Evolutionary conservation across 2,797 vertebrate genomes (phyloP).

Genomic region (Pelodytes ibericus): DNA sequence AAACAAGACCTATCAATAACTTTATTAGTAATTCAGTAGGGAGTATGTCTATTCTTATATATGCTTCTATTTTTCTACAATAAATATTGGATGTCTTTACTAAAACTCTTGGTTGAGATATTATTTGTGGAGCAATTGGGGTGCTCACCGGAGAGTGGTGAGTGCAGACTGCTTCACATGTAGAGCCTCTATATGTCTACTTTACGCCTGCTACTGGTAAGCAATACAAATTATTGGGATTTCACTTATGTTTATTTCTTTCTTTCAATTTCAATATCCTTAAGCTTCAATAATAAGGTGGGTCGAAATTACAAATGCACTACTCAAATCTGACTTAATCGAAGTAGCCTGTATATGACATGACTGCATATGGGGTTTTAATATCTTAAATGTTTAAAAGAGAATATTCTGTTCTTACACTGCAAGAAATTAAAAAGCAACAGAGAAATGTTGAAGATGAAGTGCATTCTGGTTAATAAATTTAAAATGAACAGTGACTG

Average conservation of each 20-base stretch:
- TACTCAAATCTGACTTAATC: constrained; percentile 64
- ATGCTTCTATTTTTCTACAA: no score
- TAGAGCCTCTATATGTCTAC: no score
- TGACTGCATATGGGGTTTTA: constrained; percentile 64
- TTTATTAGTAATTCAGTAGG: no score
- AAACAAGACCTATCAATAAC: no score
- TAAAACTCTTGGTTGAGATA: no score
- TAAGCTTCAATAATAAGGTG: constrained; percentile 56
- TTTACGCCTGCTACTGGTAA: no score
- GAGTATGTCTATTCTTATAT: no score
- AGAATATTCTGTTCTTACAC: constrained; percentile 81
- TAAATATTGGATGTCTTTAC: no score
- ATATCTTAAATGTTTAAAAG: constrained; percentile 78
- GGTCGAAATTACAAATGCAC: constrained; percentile 68
- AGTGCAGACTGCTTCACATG: no score
- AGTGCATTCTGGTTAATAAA: constrained; percentile 84
- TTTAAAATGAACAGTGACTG: constrained; percentile 84
- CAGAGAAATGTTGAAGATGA: constrained; percentile 84
- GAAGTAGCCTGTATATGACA: constrained; percentile 60
- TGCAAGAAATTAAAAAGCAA: constrained; percentile 83
- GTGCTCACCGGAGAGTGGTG: no score
- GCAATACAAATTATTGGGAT: background rate
- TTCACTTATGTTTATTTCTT: background rate
- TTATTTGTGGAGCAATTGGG: no score
- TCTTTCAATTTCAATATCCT: constrained; percentile 52